Evolutionary conservation across 2,797 vertebrate species (phyloP).

Genomic region (Chlorospingus semifuscus): DNA sequence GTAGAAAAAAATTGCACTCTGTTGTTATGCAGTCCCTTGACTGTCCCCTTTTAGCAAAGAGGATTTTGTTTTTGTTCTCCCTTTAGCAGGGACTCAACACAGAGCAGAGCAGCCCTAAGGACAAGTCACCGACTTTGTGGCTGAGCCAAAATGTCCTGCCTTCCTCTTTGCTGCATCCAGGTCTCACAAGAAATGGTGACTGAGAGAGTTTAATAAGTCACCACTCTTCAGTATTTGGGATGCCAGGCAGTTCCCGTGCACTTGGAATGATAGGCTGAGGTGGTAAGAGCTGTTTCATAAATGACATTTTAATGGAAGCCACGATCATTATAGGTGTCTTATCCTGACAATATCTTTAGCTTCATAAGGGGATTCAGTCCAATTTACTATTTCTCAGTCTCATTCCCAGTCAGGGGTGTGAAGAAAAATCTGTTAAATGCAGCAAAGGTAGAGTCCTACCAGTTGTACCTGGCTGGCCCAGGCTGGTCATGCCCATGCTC

Average conservation of each 20-base stretch:
- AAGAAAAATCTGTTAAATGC: neutral
- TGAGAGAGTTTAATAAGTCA: neutral
- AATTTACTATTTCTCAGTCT: neutral
- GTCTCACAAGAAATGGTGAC: accelerated
- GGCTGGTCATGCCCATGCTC: neutral
- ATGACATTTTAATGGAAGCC: neutral
- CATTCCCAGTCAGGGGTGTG: neutral
- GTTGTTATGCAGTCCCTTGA: neutral
- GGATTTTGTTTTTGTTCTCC: neutral
- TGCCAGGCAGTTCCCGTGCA: neutral
- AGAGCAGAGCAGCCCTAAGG: neutral
- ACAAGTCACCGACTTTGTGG: neutral
- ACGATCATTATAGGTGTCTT: neutral
- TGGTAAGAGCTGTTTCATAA: neutral
- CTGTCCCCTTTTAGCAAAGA: neutral
- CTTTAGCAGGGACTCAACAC: neutral
- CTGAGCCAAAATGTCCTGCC: neutral
- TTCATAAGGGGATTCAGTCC: neutral
- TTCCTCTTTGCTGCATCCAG: neutral
- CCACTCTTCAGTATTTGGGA: neutral
- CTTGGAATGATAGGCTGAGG: neutral
- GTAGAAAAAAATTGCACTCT: neutral
- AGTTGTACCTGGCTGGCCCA: neutral
- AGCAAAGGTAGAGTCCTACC: neutral
- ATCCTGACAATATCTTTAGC: neutral